Evolutionary conservation across 2,888 invertebrate genomes (phyloP), one percentile per base, ranked within the genome.

Genomic region (Cryptocephalus primarius): DNA sequence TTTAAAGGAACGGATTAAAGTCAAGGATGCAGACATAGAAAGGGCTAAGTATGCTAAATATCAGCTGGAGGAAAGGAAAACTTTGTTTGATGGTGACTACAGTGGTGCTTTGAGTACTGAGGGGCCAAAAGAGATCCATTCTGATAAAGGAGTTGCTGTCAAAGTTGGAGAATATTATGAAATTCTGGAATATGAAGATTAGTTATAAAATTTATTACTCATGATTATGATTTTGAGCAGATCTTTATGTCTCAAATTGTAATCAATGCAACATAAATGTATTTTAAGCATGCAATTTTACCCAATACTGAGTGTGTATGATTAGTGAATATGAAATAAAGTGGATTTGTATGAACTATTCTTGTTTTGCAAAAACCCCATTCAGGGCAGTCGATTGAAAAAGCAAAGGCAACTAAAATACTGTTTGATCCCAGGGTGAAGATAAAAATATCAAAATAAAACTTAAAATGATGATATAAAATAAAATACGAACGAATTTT

Each of bases 141-240:
- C 62, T 4, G 63, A 65, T 32, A 59, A 57, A 55, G 65, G 65
- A 12, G 56, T 62, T 11, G 65, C 65, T 14, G 44, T 64, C 2
- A 60, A 54, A 55, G 58, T 63, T 8, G 65, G 65, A 2, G 56
- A 57, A 38, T 62, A 58, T 55, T 65, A 62, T 53, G 65, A 65
- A 55, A 65, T 65, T 42, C 32, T 65, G 33, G 65, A 65, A 51
- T 61, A 55, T 52, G 64, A 65, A 52, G 50, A 60, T 38, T 49
- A 49, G 50, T 39, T 33, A 2, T 40, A 13, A 40, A 6, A 36
- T 2, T n/a, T n/a, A n/a, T n/a, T n/a, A n/a, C n/a, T n/a, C n/a
- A n/a, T n/a, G n/a, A n/a, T n/a, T n/a, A n/a, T n/a, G n/a, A n/a
- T n/a, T n/a, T n/a, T n/a, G n/a, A n/a, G n/a, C n/a, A n/a, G n/a